Percentiles rank a stretch among this genome's conserved stretches.
These are phyloP conservation scores for Dufourea novaeangliae DNA, from an alignment of 1,140 invertebrate species.

Conservation along the genomic window DNA sequence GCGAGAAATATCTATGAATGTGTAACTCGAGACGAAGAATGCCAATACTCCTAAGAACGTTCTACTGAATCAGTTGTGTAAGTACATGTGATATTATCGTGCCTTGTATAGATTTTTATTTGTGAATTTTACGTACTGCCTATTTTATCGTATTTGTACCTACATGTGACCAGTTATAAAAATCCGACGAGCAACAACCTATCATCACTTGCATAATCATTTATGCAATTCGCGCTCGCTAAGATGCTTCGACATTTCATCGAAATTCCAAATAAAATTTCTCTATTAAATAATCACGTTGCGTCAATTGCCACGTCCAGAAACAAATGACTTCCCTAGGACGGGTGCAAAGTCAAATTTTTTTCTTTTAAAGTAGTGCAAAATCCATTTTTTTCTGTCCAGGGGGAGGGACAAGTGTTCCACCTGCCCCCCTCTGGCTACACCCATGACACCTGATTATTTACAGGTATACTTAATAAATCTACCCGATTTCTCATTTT, in stretches of 20 bases:
- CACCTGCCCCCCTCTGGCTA: too few species aligned
- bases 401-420: too few species aligned
- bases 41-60: constrained; percentile 23
- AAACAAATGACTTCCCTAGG: neutral
- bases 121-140: constrained; percentile 48
- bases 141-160: constrained; percentile 31
- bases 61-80: constrained; percentile 32
- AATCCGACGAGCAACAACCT: constrained; percentile 1
- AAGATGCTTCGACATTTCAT: constrained; percentile 34
- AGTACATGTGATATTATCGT: constrained; percentile 70
- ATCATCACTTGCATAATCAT: constrained; percentile 37
- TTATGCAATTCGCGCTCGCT: constrained; percentile 19
- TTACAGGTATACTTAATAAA: too few species aligned
- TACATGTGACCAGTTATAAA: neutral
- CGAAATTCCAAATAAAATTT: constrained; percentile 51
- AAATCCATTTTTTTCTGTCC: too few species aligned
- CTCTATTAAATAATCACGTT: constrained; percentile 39
- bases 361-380: too few species aligned
- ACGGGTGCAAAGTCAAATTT: too few species aligned
- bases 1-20: neutral
- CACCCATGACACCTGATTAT: too few species aligned
- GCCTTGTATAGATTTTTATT: constrained; percentile 60
- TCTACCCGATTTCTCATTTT: neutral
- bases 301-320: neutral
- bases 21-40: constrained; percentile 11